Evolutionary conservation across 92 coral and sea anemone species (phyloP).

Genomic region (Zoanthus sansibaricus): DNA sequence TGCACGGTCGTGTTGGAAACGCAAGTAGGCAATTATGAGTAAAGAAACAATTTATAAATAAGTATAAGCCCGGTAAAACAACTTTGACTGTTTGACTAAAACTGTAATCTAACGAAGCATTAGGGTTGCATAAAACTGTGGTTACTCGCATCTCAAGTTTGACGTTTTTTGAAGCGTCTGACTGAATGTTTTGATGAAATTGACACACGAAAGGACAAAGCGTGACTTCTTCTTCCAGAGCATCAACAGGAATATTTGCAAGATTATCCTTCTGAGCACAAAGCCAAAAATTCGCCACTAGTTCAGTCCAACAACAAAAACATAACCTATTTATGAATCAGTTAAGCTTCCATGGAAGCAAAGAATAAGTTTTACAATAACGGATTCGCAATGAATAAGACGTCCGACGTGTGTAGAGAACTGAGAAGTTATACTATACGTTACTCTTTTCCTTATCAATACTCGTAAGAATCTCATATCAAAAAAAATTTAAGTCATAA

Average conservation of each 20-base stretch:
- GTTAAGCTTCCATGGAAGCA: not conserved
- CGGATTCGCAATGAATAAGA: not conserved
- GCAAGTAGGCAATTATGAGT: not conserved
- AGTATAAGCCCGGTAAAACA: not conserved
- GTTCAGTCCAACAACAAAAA: not conserved
- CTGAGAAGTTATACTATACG: too few species aligned
- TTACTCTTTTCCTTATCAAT: not conserved
- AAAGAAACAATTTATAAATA: too few species aligned
- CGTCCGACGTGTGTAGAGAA: not conserved
- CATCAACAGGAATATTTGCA: slow-evolving; percentile 9
- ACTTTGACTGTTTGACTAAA: not conserved
- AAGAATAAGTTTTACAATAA: not conserved
- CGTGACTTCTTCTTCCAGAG: slow-evolving; percentile 18
- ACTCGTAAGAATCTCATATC: not conserved
- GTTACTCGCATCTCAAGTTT: slow-evolving; percentile 6
- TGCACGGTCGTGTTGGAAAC: slow-evolving; percentile 40
- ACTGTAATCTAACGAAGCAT: not conserved
- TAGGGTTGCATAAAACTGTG: not conserved
- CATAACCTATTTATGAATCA: not conserved
- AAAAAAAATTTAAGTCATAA: not conserved
- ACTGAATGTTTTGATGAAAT: slow-evolving; percentile 33
- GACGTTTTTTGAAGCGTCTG: slow-evolving; percentile 12
- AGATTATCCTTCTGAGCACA: not conserved
- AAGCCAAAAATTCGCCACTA: not conserved
- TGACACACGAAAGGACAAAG: slow-evolving; percentile 30